Conservation (phyloP, 2,888 invertebrate species). For the Chrysina gloriosa region DNA sequence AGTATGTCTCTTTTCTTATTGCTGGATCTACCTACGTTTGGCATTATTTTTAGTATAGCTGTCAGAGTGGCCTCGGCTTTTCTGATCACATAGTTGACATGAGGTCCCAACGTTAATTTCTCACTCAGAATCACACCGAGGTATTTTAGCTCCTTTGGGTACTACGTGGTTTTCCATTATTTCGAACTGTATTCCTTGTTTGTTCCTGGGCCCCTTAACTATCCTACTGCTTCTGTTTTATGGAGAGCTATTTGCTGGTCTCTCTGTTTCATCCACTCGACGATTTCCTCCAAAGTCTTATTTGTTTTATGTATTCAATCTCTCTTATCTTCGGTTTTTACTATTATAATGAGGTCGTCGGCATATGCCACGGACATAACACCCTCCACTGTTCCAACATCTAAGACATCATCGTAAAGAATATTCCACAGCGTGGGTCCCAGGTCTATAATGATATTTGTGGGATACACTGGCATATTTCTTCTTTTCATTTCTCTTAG, state of each 20-base stretch:
- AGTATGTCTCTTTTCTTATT: not conserved
- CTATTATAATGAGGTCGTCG: not conserved
- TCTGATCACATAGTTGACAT: not conserved
- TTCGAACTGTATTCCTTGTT: not conserved
- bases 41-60: conserved; percentile 1
- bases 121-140: too few species aligned
- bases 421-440: too few species aligned
- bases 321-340: not conserved
- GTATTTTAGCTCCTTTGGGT: not conserved
- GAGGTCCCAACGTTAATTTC: too few species aligned
- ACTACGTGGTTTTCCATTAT: not conserved
- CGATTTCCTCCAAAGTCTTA: not conserved
- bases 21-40: conserved; percentile 10
- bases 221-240: not conserved
- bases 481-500: not conserved
- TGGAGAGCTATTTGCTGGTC: not conserved
- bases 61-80: not conserved
- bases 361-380: too few species aligned
- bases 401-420: too few species aligned
- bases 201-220: not conserved
- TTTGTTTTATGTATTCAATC: not conserved
- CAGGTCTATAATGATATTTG: not conserved
- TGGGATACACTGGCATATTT: not conserved
- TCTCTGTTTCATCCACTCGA: not conserved
- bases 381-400: too few species aligned